Evolutionary conservation across 2,113 vertebrate species (phyloP).

Genomic region (Monopterus albus): DNA sequence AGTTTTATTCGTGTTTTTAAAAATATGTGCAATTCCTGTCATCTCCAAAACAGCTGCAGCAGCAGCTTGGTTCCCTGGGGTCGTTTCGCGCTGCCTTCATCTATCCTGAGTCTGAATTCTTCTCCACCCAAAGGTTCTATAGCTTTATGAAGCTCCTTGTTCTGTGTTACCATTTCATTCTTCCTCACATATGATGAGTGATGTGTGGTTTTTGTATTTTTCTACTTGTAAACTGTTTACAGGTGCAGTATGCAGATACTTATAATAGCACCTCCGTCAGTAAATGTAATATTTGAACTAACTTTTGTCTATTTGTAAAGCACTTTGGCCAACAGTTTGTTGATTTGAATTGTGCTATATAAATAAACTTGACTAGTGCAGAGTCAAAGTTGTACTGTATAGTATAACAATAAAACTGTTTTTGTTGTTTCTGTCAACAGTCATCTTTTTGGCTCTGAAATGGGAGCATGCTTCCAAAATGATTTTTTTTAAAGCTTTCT

Average conservation of each 20-base stretch:
- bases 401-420: constrained; percentile 74
- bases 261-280: constrained; percentile 68
- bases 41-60: constrained; percentile 6
- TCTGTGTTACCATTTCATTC: constrained; percentile 17
- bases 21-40: constrained; percentile 60
- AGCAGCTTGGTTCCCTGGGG: constrained; percentile 19
- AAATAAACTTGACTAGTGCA: too few relatives aligned
- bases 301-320: too few relatives aligned
- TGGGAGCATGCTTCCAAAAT: neutral
- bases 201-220: constrained; percentile 77
- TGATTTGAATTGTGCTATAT: too few relatives aligned
- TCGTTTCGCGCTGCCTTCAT: constrained; percentile 55
- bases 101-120: constrained; percentile 29
- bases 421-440: neutral
- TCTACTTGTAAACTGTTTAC: constrained; percentile 71
- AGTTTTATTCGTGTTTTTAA: constrained; percentile 36
- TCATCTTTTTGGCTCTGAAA: neutral
- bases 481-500: too few relatives aligned
- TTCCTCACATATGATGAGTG: constrained; percentile 49
- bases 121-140: constrained; percentile 72
- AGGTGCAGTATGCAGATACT: constrained; percentile 64
- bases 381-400: constrained; percentile 66
- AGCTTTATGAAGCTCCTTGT: constrained; percentile 70
- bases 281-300: constrained; percentile 68
- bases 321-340: too few relatives aligned